These are phyloP conservation scores for Ovis canadensis DNA, from an alignment of 2,113 vertebrate species.

Conservation along the genomic window DNA sequence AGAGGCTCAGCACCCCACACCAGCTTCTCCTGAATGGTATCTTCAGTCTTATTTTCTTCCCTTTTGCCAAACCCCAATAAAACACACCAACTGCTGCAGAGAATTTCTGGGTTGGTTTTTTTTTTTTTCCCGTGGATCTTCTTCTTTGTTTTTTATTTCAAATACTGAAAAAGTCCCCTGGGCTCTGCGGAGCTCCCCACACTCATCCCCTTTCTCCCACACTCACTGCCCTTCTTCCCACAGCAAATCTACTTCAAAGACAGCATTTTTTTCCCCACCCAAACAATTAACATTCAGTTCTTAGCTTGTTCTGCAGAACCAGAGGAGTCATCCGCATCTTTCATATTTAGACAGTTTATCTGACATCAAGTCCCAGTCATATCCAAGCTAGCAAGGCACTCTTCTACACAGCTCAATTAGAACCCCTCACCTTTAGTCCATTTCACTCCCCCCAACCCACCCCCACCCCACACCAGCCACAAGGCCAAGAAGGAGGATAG, in stretches of 20 bases:
- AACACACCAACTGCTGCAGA: constrained; percentile 65
- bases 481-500: background rate
- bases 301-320: constrained; percentile 32
- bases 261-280: background rate
- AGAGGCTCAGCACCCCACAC: background rate
- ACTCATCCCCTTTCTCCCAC: background rate
- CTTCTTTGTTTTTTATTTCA: constrained; percentile 57
- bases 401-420: background rate
- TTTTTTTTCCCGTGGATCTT: background rate
- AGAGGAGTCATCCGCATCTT: background rate
- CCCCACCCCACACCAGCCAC: background rate
- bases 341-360: background rate
- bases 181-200: constrained; percentile 54
- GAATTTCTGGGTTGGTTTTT: constrained; percentile 32
- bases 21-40: background rate
- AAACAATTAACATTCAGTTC: background rate
- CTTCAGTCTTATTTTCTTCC: background rate
- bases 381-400: background rate
- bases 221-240: constrained; percentile 41
- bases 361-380: background rate
- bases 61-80: constrained; percentile 57
- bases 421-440: background rate
- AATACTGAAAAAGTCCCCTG: constrained; percentile 56
- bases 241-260: constrained; percentile 33
- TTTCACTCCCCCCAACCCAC: background rate